Evolutionary conservation across 2,113 vertebrate species (phyloP).

Genomic region (Oryctolagus cuniculus): mOryCun1.1 NC_091444.1:30871501-30872000

Average conservation of each 20-base stretch:
- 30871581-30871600: background rate
- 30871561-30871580: background rate
- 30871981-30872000: fast-evolving
- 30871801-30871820: background rate
- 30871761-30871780: background rate
- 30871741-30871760: background rate
- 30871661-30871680: background rate
- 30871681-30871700: background rate
- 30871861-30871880: background rate
- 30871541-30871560: background rate
- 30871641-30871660: background rate
- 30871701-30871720: background rate
- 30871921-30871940: background rate
- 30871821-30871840: background rate
- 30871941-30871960: background rate
- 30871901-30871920: background rate
- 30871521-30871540: background rate
- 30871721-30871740: background rate
- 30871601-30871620: background rate
- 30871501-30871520: background rate
- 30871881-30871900: background rate
- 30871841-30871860: background rate
- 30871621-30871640: background rate
- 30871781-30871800: background rate
- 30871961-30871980: background rate